phyloP scores from a whole-genome alignment of 2,113 vertebrate genomes.

The Fregata magnificens region DNA sequence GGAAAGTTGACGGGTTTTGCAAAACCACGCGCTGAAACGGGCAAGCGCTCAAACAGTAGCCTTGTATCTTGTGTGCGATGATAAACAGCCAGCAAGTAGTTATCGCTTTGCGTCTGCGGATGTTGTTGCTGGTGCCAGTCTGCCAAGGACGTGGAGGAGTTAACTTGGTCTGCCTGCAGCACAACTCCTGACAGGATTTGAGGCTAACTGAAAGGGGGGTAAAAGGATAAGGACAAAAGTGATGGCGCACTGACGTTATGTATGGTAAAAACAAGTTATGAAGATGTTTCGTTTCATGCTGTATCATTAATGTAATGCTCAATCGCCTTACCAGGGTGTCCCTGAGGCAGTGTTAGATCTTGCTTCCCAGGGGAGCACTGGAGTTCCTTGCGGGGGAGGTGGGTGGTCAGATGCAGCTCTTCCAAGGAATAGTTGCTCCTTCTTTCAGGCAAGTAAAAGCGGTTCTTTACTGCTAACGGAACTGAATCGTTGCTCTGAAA shows the following conservation, averaged over 20 bases:
- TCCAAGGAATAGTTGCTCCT: neutral
- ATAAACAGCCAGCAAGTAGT: accelerated
- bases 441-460: neutral
- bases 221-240: neutral
- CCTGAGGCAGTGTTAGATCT: neutral
- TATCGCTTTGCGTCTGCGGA: accelerated
- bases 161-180: neutral
- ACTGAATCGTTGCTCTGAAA: neutral
- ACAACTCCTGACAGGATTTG: accelerated
- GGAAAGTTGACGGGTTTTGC: neutral
- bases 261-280: accelerated
- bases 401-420: neutral
- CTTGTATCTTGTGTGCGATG: accelerated
- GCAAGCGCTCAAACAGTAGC: accelerated
- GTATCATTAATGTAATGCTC: neutral
- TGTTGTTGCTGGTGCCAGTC: accelerated
- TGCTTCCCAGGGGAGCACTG: neutral
- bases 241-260: accelerated
- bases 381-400: accelerated
- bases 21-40: neutral
- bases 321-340: accelerated
- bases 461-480: neutral
- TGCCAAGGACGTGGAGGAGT: accelerated
- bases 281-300: neutral
- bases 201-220: neutral